These are phyloP conservation scores for Parazoanthus darwini DNA, from an alignment of 92 coral and sea anemone genomes.

Conservation along the genomic window DNA sequence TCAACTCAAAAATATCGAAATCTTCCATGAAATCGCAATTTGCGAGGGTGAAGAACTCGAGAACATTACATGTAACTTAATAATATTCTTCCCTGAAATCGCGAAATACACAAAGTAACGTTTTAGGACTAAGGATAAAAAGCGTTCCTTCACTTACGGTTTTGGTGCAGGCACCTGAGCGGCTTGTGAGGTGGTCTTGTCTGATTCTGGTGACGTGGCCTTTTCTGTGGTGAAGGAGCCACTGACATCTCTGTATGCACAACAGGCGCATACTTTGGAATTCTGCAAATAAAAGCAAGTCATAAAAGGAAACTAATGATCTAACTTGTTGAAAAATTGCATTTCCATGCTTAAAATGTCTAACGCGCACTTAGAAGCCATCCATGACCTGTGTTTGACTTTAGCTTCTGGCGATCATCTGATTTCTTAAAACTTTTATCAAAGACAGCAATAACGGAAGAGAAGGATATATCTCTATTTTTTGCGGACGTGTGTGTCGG, in stretches of 20 bases:
- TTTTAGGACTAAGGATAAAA: not conserved
- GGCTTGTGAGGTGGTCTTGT: constrained; percentile 23
- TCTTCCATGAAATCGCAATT: no score
- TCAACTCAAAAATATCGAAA: no score
- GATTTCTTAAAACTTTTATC: not conserved
- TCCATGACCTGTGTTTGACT: not conserved
- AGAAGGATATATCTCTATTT: no score
- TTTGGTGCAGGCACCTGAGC: constrained; percentile 53
- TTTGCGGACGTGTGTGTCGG: no score
- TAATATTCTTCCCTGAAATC: not conserved
- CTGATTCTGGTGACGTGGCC: constrained; percentile 36
- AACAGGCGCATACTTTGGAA: constrained; percentile 88
- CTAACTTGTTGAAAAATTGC: not conserved
- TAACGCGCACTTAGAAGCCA: not conserved
- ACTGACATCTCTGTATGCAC: constrained; percentile 89
- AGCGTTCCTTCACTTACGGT: constrained; percentile 38
- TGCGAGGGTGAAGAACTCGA: no score
- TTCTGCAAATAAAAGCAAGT: constrained; percentile 53
- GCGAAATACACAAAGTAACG: constrained; percentile 49
- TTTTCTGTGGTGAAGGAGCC: constrained; percentile 91
- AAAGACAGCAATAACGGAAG: not conserved
- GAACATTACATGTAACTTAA: no score
- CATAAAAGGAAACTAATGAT: not conserved
- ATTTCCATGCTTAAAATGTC: not conserved
- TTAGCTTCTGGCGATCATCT: not conserved